Percentiles rank a stretch among this genome's conserved stretches.
Evolutionary conservation across 2,888 invertebrate genomes (phyloP).

Genomic region (Oxytorus armatus): DNA sequence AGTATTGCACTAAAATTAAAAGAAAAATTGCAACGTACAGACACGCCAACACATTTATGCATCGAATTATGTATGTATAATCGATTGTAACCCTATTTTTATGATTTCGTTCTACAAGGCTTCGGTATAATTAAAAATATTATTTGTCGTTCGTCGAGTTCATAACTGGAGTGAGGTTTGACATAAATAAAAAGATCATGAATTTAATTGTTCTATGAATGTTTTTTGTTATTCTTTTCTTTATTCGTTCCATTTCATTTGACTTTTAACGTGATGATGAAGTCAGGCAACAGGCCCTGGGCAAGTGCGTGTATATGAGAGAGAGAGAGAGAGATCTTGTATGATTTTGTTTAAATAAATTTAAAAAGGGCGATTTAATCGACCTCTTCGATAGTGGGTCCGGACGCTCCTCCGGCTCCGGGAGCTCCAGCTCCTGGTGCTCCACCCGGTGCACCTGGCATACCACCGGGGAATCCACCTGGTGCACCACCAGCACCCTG

Average conservation of each 20-base stretch:
- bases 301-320: constrained; percentile 30
- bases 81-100: constrained; percentile 30
- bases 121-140: constrained; percentile 38
- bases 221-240: constrained; percentile 30
- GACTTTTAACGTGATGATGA: constrained; percentile 46
- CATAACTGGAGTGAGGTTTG: neutral
- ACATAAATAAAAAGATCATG: constrained; percentile 13
- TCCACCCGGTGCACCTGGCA: constrained; percentile 87
- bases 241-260: constrained; percentile 45
- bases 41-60: neutral
- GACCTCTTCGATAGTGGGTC: constrained; percentile 97
- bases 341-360: constrained; percentile 23
- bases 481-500: constrained; percentile 87
- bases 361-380: constrained; percentile 86
- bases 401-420: constrained; percentile 88
- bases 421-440: constrained; percentile 86
- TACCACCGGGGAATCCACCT: constrained; percentile 88
- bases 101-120: constrained; percentile 34
- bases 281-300: constrained; percentile 42
- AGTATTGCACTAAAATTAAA: neutral
- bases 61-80: neutral
- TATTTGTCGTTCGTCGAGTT: constrained; percentile 14
- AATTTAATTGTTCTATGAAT: constrained; percentile 42
- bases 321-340: constrained; percentile 13
- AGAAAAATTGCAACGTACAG: neutral